Conservation (phyloP, 2,888 invertebrate genomes). For the Nesidiocoris tenuis region DNA sequence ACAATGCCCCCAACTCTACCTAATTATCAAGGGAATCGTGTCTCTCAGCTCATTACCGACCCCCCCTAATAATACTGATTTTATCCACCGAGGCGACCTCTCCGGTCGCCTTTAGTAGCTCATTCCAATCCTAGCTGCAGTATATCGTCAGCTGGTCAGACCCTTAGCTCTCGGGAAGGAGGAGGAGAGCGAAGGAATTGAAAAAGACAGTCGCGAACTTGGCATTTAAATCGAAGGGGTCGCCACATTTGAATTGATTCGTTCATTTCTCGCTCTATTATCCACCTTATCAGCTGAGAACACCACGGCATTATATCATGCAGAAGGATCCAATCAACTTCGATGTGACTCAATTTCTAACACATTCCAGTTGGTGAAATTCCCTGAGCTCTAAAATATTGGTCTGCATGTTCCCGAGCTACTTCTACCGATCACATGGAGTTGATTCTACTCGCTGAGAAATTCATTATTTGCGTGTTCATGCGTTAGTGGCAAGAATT, state of each 20-base stretch:
- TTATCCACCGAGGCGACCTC: conserved; percentile 21
- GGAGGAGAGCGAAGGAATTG: conserved; percentile 17
- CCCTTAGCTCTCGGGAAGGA: background rate
- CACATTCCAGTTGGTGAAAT: too few species aligned
- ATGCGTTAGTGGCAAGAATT: too few species aligned
- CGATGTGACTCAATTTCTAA: too few species aligned
- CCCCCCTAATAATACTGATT: conserved; percentile 43
- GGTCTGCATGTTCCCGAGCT: too few species aligned
- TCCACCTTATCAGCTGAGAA: background rate
- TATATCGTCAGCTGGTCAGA: background rate
- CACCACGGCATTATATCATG: too few species aligned
- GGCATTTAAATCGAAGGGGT: conserved; percentile 38
- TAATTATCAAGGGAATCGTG: conserved; percentile 45
- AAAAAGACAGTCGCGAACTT: conserved; percentile 24
- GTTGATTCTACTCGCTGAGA: too few species aligned
- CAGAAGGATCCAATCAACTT: too few species aligned
- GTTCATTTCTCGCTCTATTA: background rate
- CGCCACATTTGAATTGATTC: conserved; percentile 35
- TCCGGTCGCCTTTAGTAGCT: background rate
- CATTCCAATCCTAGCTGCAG: background rate
- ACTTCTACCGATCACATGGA: too few species aligned
- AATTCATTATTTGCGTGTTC: too few species aligned
- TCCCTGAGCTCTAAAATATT: too few species aligned
- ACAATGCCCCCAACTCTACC: conserved; percentile 43
- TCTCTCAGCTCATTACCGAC: conserved; percentile 44